Evolutionary conservation across 35 echinoderm and acorn worm genomes (phyloP).

Genomic region (Holothuria glaberrima): DNA sequence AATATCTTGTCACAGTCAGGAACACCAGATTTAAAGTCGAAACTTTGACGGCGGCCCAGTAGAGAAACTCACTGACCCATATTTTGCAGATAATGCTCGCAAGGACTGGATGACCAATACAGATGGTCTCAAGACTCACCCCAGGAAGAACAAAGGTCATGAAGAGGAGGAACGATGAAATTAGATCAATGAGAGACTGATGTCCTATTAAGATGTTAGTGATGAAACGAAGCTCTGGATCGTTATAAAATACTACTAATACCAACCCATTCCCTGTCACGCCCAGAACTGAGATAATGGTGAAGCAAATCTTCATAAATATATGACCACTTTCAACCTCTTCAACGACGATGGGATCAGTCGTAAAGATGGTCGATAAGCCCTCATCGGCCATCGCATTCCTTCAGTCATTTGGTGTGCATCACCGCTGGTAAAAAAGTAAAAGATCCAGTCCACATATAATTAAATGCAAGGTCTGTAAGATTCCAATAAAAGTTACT

Average conservation of each 20-base stretch:
- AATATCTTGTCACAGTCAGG: conserved; percentile 22
- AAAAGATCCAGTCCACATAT: too few relatives aligned
- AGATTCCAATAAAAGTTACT: too few relatives aligned
- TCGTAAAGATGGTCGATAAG: too few relatives aligned
- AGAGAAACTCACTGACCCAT: neutral
- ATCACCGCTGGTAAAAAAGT: too few relatives aligned
- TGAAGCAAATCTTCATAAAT: neutral
- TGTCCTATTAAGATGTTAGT: conserved; percentile 34
- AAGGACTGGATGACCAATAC: neutral
- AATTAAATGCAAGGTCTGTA: too few relatives aligned
- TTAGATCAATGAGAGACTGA: conserved; percentile 30
- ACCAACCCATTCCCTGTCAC: conserved; percentile 26
- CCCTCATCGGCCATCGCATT: too few relatives aligned
- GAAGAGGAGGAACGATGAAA: neutral
- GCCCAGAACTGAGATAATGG: neutral
- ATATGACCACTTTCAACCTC: neutral
- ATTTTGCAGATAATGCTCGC: conserved; percentile 15
- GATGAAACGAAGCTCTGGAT: neutral
- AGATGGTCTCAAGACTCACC: neutral
- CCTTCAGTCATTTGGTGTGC: too few relatives aligned
- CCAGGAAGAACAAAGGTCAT: conserved; percentile 12
- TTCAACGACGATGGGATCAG: too few relatives aligned
- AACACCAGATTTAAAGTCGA: conserved; percentile 27
- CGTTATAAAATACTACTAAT: neutral
- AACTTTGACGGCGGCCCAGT: neutral